Evolutionary conservation across 2,888 invertebrate genomes (phyloP).

Genomic region (Nudaria mundana): DNA sequence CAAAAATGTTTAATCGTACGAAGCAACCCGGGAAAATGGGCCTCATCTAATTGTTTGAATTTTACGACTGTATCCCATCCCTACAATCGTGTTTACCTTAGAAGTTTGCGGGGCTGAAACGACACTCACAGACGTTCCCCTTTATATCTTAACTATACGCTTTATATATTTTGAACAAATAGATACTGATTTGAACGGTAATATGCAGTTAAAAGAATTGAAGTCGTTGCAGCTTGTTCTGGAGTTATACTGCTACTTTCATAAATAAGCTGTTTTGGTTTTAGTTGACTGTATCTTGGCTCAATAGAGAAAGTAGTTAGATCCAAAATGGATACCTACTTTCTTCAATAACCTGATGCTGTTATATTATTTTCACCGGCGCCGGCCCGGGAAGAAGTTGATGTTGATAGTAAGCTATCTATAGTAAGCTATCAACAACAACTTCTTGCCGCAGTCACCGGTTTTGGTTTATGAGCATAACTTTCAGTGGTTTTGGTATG

Average conservation of each 20-base stretch:
- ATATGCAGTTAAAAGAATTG: slow-evolving; percentile 29
- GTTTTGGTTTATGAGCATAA: no score
- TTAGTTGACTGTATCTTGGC: not conserved
- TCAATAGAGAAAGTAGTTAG: not conserved
- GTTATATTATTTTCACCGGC: no score
- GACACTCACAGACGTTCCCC: slow-evolving; percentile 33
- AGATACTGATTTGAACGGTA: slow-evolving; percentile 25
- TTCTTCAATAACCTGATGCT: not conserved
- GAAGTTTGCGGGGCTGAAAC: slow-evolving; percentile 30
- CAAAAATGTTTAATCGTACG: no score
- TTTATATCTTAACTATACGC: slow-evolving; percentile 31
- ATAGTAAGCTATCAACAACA: no score
- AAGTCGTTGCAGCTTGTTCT: not conserved
- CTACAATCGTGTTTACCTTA: slow-evolving; percentile 30
- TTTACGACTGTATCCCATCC: slow-evolving; percentile 24
- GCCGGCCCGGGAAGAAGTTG: no score
- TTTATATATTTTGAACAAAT: slow-evolving; percentile 26
- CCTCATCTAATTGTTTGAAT: no score
- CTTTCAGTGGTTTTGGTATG: no score
- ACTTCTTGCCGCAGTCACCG: not conserved
- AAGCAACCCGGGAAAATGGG: no score
- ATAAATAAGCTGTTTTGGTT: not conserved
- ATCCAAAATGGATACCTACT: not conserved
- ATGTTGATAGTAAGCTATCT: no score
- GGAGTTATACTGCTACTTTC: not conserved